Evolutionary conservation across 2,113 vertebrate genomes (phyloP), one percentile per base, ranked within the genome.

Genomic region (Dryoscopus gambensis): DNA sequence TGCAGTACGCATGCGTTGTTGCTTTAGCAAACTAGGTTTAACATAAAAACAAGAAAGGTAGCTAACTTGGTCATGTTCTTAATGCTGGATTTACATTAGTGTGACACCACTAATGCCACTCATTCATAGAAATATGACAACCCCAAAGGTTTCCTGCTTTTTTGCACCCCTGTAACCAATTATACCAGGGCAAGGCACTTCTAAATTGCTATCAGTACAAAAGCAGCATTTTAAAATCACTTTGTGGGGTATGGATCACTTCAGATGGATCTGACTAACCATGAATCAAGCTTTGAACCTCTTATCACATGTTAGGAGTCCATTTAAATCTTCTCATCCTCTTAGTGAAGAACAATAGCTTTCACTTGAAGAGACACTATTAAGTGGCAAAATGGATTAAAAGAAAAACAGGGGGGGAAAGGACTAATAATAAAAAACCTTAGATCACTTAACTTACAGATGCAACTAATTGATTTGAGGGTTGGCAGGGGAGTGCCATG

Each of bases 401-500:
- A 79, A 71, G 39, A 49, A 82, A 50, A 76, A 56, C 4, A 10
- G 18, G 5, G 25, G 23, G 52, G 25, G 2, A 23, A 80, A 83
- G 21, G 57, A 90, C 86, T 92, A 97, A 94, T 74, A 95, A 74
- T 52, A 79, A 69, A 87, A 87, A 88, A 1, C 53, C 78, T 86
- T 82, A 64, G 79, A 84, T 86, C 68, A 84, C 56, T 90, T 33
- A 40, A 74, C 77, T 95, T 96, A 92, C 82, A 98, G 93, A 97
- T 91, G 84, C 37, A 95, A 56, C 90, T 92, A 96, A 96, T 95
- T 74, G 89, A 96, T 94, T 94, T 89, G 93, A 93, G 56, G 44
- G 63, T 50, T 71, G 46, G 57, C 31, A 1, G 33, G 20, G 77
- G 80, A 97, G 46, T 83, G 74, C 46, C 84, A 62, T 94, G 89